Conservation (phyloP, 2,888 invertebrate species). For the Nomada hirtipes region DNA sequence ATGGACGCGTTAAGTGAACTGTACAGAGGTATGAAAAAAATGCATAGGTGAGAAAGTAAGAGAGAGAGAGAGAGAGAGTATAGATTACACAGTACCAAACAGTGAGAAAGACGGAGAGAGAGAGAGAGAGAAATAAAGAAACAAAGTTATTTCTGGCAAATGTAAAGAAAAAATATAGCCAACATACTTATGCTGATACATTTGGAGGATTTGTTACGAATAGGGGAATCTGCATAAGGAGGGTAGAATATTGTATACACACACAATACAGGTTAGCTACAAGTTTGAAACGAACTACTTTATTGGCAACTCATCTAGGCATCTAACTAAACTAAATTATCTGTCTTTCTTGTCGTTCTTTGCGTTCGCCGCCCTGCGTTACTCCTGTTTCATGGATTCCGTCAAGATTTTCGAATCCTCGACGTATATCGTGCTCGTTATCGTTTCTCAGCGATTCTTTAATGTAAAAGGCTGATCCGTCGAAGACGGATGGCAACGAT, state of each 20-base stretch:
- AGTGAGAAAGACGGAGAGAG: not conserved
- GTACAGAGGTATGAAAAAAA: constrained; percentile 27
- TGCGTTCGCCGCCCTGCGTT: constrained; percentile 62
- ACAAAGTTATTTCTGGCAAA: constrained; percentile 73
- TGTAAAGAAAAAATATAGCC: constrained; percentile 33
- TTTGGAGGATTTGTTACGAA: not conserved
- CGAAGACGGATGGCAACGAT: too few relatives aligned
- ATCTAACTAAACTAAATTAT: constrained; percentile 82
- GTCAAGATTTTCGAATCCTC: not conserved
- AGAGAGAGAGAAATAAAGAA: not conserved
- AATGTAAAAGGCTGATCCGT: too few relatives aligned
- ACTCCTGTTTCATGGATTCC: constrained; percentile 18
- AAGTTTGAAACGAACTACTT: constrained; percentile 84
- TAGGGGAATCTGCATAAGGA: constrained; percentile 1
- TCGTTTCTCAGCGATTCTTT: not conserved
- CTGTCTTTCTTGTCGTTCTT: constrained; percentile 75
- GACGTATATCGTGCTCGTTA: not conserved
- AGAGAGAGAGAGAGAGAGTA: constrained; percentile 24
- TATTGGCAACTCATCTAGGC: constrained; percentile 84
- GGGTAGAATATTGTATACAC: constrained; percentile 64
- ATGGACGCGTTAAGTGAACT: constrained; percentile 22
- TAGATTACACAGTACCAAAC: constrained; percentile 71
- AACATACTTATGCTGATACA: constrained; percentile 27
- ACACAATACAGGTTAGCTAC: constrained; percentile 84
- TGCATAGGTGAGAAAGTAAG: constrained; percentile 40